phyloP scores from a whole-genome alignment of 1,140 invertebrate species.

The Himalopsyche phryganea region DNA sequence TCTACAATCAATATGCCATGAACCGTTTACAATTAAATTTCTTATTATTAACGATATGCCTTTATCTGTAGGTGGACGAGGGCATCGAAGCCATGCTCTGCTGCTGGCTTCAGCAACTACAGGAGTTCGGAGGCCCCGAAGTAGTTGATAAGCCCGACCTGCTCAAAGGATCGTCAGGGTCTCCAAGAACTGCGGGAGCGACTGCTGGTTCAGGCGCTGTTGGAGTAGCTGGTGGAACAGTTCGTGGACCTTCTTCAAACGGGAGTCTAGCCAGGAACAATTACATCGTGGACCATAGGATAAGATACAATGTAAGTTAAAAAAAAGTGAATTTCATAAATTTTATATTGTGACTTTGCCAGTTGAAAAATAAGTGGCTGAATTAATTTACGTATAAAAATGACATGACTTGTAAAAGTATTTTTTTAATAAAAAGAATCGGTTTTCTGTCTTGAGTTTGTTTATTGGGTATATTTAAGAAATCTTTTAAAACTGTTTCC shows the following conservation, averaged over 20 bases:
- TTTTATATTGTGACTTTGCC: too few relatives aligned
- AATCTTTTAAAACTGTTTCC: too few relatives aligned
- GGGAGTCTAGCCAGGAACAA: conserved; percentile 62
- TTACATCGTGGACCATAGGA: conserved; percentile 64
- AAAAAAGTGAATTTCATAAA: not conserved
- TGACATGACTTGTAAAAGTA: too few relatives aligned
- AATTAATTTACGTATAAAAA: too few relatives aligned
- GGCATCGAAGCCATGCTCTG: conserved; percentile 79
- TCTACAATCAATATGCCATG: too few relatives aligned
- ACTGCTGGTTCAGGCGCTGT: conserved; percentile 43
- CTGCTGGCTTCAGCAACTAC: conserved; percentile 75
- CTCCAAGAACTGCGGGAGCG: conserved; percentile 54
- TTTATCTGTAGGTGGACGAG: conserved; percentile 72
- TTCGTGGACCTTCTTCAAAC: conserved; percentile 50
- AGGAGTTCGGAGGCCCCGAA: conserved; percentile 74
- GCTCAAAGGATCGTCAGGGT: conserved; percentile 70
- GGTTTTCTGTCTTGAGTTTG: not conserved
- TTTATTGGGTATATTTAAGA: too few relatives aligned
- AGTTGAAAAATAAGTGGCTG: too few relatives aligned
- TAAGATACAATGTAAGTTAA: conserved; percentile 72
- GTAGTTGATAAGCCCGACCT: conserved; percentile 78
- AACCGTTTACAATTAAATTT: too few relatives aligned
- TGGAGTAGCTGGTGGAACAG: conserved; percentile 43
- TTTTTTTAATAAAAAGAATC: not conserved
- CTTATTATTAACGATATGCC: too few relatives aligned